These are phyloP conservation scores for Thecocarcelia acutangulata DNA, from an alignment of 2,888 invertebrate species.

Conservation along the genomic window DNA sequence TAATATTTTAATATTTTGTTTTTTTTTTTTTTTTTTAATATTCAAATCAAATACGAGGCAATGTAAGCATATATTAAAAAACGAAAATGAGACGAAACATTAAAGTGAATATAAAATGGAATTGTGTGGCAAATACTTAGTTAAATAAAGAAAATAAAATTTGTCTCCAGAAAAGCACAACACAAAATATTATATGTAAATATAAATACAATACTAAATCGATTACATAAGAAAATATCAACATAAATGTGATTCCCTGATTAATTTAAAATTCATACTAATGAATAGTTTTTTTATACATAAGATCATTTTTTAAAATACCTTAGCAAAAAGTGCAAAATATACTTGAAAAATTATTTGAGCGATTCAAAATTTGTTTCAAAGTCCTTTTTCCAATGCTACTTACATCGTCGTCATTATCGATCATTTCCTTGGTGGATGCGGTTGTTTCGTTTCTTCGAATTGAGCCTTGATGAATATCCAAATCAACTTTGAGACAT, in stretches of 20 bases:
- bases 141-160: background rate
- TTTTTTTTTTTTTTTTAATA: slow-evolving; percentile 47
- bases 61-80: slow-evolving; percentile 67
- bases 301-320: background rate
- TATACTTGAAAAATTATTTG: background rate
- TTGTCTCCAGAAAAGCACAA: slow-evolving; percentile 38
- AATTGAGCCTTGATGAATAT: slow-evolving; percentile 95
- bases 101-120: slow-evolving; percentile 59
- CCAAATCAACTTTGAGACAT: slow-evolving; percentile 92
- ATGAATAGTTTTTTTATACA: too few species aligned
- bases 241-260: background rate
- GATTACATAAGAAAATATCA: slow-evolving; percentile 23
- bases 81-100: slow-evolving; percentile 67
- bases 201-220: slow-evolving; percentile 26
- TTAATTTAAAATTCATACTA: background rate
- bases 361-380: background rate
- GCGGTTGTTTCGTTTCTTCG: slow-evolving; percentile 95
- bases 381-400: background rate
- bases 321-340: background rate
- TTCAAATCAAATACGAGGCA: slow-evolving; percentile 61
- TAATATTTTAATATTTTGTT: slow-evolving; percentile 63
- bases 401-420: slow-evolving; percentile 92
- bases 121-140: slow-evolving; percentile 53
- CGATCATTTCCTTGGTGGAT: slow-evolving; percentile 97
- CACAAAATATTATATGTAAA: slow-evolving; percentile 44